Evolutionary conservation across 2,888 invertebrate genomes (phyloP).

Genomic region (Dilophus febrilis): DNA sequence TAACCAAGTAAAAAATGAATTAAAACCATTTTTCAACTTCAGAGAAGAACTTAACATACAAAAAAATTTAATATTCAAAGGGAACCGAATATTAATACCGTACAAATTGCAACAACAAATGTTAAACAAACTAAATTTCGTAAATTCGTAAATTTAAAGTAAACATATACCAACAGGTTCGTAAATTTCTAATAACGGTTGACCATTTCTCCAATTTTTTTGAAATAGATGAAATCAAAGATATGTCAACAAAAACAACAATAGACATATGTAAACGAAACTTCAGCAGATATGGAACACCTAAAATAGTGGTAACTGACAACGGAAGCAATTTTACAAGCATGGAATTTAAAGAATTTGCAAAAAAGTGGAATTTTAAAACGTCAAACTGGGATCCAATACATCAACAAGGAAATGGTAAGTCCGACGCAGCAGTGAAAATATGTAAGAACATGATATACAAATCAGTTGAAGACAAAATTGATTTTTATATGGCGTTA

Average conservation of each 20-base stretch:
- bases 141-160: slow-evolving; percentile 8
- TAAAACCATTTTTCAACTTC: neutral
- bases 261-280: slow-evolving; percentile 8
- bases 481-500: neutral
- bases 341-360: slow-evolving; percentile 9
- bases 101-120: neutral
- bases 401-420: neutral
- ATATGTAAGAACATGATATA: neutral
- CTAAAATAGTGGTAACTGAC: slow-evolving; percentile 8
- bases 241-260: slow-evolving; percentile 6
- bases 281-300: slow-evolving; percentile 12
- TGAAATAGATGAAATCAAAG: slow-evolving; percentile 10
- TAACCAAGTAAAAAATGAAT: slow-evolving; percentile 1
- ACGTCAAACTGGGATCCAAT: neutral
- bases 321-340: slow-evolving; percentile 10
- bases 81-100: slow-evolving; percentile 3
- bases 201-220: slow-evolving; percentile 13
- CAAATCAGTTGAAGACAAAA: neutral
- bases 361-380: slow-evolving; percentile 12
- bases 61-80: slow-evolving; percentile 8
- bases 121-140: slow-evolving; percentile 8
- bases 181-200: slow-evolving; percentile 10
- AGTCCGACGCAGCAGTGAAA: neutral
- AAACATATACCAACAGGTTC: slow-evolving; percentile 3
- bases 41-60: slow-evolving; percentile 6